These are phyloP conservation scores for Selene dorsalis DNA, from an alignment of 2,797 vertebrate genomes.

Conservation along the genomic window DNA sequence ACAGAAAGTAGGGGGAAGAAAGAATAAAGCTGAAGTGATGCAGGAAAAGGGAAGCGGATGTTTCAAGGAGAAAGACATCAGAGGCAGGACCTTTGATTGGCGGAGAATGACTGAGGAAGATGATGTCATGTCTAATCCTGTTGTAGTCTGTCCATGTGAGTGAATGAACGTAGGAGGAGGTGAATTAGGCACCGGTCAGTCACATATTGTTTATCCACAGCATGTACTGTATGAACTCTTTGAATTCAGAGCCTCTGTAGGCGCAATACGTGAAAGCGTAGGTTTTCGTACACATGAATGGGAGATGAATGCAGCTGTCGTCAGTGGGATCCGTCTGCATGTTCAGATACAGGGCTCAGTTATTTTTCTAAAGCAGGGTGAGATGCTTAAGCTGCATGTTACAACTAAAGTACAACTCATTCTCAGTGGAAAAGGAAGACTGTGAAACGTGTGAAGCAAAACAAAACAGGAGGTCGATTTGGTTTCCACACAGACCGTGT, in stretches of 20 bases:
- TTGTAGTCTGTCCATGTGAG: conserved; percentile 40
- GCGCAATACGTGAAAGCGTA: conserved; percentile 17
- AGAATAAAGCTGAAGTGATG: conserved; percentile 54
- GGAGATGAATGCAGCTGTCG: conserved; percentile 28
- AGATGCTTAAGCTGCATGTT: conserved; percentile 58
- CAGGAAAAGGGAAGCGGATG: conserved; percentile 70
- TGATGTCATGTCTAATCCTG: conserved; percentile 58
- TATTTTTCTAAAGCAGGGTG: conserved; percentile 41
- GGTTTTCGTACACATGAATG: conserved; percentile 41
- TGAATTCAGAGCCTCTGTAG: conserved; percentile 51
- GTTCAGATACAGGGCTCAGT: conserved; percentile 41
- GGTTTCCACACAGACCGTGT: conserved; percentile 25
- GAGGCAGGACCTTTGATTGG: conserved; percentile 75
- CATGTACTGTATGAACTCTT: conserved; percentile 65
- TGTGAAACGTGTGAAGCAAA: conserved; percentile 21
- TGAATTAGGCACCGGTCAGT: conserved; percentile 37
- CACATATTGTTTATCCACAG: conserved; percentile 40
- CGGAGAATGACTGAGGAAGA: conserved; percentile 49
- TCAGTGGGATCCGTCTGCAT: conserved; percentile 46
- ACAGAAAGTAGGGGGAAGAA: conserved; percentile 66
- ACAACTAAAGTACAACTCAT: conserved; percentile 24
- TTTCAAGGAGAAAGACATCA: conserved; percentile 62
- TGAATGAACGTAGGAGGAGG: conserved; percentile 44
- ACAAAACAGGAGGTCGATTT: conserved; percentile 1
- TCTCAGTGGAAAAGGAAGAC: conserved; percentile 8